Conservation (phyloP, 2,888 invertebrate genomes). For the Blomia tropicalis region DNA sequence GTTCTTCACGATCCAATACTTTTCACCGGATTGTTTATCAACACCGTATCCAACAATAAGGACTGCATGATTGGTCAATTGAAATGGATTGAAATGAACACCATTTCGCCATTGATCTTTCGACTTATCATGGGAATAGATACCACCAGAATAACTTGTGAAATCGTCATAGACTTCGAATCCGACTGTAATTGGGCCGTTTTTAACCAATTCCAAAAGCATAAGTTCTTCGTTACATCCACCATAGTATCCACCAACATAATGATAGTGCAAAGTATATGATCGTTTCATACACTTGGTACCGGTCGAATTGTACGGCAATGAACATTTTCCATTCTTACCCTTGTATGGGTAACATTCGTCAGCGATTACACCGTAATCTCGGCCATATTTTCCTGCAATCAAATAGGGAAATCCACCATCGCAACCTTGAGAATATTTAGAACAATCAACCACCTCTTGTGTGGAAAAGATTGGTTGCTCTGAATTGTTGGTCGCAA, state of each 20-base stretch:
- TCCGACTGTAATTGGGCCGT: constrained; percentile 39
- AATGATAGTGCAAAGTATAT: constrained; percentile 39
- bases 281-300: constrained; percentile 31
- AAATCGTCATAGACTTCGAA: constrained; percentile 40
- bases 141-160: constrained; percentile 35
- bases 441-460: constrained; percentile 40
- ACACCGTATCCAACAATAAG: constrained; percentile 38
- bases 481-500: constrained; percentile 38
- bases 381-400: constrained; percentile 35
- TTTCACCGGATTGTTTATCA: constrained; percentile 32
- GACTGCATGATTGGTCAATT: constrained; percentile 36
- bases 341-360: constrained; percentile 39
- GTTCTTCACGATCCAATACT: constrained; percentile 33
- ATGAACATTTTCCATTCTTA: constrained; percentile 34
- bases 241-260: constrained; percentile 41
- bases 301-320: background rate
- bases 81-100: constrained; percentile 37
- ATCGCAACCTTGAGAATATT: constrained; percentile 40
- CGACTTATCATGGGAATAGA: constrained; percentile 36
- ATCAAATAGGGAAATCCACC: constrained; percentile 37
- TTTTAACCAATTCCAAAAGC: constrained; percentile 36
- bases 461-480: constrained; percentile 38
- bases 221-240: constrained; percentile 40
- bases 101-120: constrained; percentile 29
- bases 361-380: constrained; percentile 40